Evolutionary conservation across 2,113 vertebrate species (phyloP), one percentile per base, ranked within the genome.

Genomic region (Erinaceus europaeus): DNA sequence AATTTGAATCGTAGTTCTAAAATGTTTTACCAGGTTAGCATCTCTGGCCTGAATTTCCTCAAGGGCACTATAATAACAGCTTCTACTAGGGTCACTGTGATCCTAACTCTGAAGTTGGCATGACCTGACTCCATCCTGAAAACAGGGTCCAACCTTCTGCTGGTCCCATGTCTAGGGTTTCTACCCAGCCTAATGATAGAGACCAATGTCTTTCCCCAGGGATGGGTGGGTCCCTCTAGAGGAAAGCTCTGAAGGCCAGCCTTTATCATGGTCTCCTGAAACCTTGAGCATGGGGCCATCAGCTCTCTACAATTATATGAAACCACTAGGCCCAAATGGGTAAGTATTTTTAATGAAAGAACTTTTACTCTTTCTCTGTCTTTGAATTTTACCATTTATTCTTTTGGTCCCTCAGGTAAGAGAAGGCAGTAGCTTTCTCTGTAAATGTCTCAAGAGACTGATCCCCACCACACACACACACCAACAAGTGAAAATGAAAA

Each of bases 261-360:
- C 25, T 12, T 78, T 75, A 12, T 27, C 14, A 67, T 34, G n/a
- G n/a, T n/a, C n/a, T n/a, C n/a, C n/a, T n/a, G n/a, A n/a, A n/a
- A n/a, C n/a, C n/a, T n/a, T n/a, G n/a, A 21, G 36, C 1, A 4
- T n/a, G 52, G 5, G 29, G n/a, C n/a, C n/a, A n/a, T n/a, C n/a
- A n/a, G n/a, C n/a, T n/a, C n/a, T n/a, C n/a, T n/a, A n/a, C n/a
- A n/a, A n/a, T n/a, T n/a, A n/a, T n/a, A n/a, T n/a, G 74, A 38
- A 13, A 57, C 80, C 40, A 85, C 57, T 36, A 36, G 90, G 86
- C 92, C 91, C 92, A 89, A 89, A 89, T 78, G 84, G 89, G 92
- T 90, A 95, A 93, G 91, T 93, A 95, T 93, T 95, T 94, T 75
- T 80, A 90, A 93, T 92, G 72, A 88, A 87, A 94, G 74, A 89